These are phyloP conservation scores for Baryphthengus martii DNA, from an alignment of 2,113 vertebrate genomes.

Conservation along the genomic window DNA sequence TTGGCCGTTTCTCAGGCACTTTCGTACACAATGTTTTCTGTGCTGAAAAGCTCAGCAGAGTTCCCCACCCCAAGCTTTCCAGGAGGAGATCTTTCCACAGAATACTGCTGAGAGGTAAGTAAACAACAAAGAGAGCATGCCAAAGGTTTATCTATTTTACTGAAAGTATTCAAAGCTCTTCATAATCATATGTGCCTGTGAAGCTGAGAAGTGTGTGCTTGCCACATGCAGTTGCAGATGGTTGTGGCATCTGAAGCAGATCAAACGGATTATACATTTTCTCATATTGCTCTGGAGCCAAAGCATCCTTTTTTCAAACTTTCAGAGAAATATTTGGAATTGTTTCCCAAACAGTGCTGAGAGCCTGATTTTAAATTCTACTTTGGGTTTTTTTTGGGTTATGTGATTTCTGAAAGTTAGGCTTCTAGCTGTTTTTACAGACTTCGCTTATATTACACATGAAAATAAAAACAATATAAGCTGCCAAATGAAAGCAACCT, in stretches of 20 bases:
- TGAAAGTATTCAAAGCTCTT: not conserved
- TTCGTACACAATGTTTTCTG: not conserved
- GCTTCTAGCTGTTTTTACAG: not conserved
- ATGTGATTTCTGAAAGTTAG: not conserved
- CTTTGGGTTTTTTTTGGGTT: not conserved
- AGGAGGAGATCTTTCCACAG: not conserved
- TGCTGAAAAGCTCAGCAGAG: not conserved
- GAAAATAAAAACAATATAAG: not conserved
- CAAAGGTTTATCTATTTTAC: not conserved
- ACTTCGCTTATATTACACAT: not conserved
- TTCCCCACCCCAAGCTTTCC: not conserved
- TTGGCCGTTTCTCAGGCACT: not conserved
- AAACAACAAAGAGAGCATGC: not conserved
- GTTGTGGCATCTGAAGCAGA: constrained; percentile 22
- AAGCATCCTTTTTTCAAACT: not conserved
- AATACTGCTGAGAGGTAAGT: not conserved
- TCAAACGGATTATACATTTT: not conserved
- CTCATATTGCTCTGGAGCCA: not conserved
- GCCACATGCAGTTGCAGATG: constrained; percentile 40
- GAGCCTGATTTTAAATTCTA: not conserved
- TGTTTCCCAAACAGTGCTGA: not conserved
- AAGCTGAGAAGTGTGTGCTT: not conserved
- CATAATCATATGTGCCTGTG: not conserved
- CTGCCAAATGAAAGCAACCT: not conserved
- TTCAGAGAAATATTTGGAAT: not conserved